Base-by-base conservation (phyloP, 2,888 invertebrate species). In the Salticus scenicus region DNA sequence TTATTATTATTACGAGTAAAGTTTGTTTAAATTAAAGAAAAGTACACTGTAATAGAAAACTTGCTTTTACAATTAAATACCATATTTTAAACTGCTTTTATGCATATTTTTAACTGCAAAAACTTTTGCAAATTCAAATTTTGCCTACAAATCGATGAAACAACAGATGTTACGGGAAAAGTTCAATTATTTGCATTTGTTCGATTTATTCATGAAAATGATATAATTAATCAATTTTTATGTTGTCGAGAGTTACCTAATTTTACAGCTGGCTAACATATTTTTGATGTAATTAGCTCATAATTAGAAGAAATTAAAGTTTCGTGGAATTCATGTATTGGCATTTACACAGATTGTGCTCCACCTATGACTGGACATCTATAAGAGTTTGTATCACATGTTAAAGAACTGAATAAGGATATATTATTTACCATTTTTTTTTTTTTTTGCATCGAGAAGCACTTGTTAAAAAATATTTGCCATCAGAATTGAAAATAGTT, bases 371-470 rank as follows among this genome's bases (percentile, higher is more conserved):
- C 57, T 63, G 74, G 63, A 20, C 20, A 24, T 31, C 27, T 74
- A 33, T 63, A 74, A 63, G 74, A 28, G 12, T 74, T 74, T 74
- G 33, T 74, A 31, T 47, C 7, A 10, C 31, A 57, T 33, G 74
- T 33, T n/a, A 74, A 63, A 27, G 37, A 33, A 57, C 14, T 12
- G 14, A 57, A 74, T 20, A 12, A 24, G 14, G 57, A 74, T 63
- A 64, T 74, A 31, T 24, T 74, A 33, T 1, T 14, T 17, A 74
- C 10, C 10, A 37, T 10, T 33, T n/a, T 37, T 33, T 37, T 74
- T 20, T 64, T 74, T 74, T 7, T 74, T 28, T 74, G 20, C 64
- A 74, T 63, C 31, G 63, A 17, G 63, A 74, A 74, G 20, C 37
- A 20, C 64, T 74, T 14, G 27, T 74, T n/a, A 20, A 31, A 57